Base-by-base conservation (phyloP, 2,888 invertebrate species). In the Idaea biselata region DNA sequence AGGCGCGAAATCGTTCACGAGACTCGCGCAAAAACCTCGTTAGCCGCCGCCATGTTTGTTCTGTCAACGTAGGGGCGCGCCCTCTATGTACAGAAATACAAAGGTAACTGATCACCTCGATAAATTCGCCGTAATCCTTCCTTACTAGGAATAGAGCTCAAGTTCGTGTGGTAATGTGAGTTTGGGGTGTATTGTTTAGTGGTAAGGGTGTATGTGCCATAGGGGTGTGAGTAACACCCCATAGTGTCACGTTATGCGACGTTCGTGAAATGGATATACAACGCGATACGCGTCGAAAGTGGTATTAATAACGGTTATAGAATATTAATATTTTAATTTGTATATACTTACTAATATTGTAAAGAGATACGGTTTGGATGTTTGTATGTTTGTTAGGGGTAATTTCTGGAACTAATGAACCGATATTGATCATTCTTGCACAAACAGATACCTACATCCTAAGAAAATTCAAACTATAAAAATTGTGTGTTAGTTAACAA, bases 1-100 rank as follows among this genome's bases (percentile, higher is more conserved):
- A 89, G 91, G 91, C 91, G 91, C 89, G 90, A 91, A 91, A 91
- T 87, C 88, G 86, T 81, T 87, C 90, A 88, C 90, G 85, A 87
- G 84, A 77, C 81, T 82, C 44, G 84, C 86, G 86, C 88, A 89
- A 89, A 90, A 91, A 91, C 89, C 87, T 89, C 87, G 90, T 91
- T 90, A 89, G 84, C 78, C 80, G 84, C 84, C 84, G 91, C 91
- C 91, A 91, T 91, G 82, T 91, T 91, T 91, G 90, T 86, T 86
- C 87, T 82, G 86, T 85, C 89, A 89, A 86, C 77, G 81, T 83
- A 88, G 44, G 88, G 90, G 88, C 86, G 89, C 88, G 87, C 90
- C 89, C 90, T 89, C 89, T 89, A 90, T 91, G 83, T 90, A 91
- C 87, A 90, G 86, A 88, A 65, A 66, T 65, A 66, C 56, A 17